A percentile compares a stretch with the other conserved stretches of the same genome.
Evolutionary conservation across 2,113 vertebrate genomes (phyloP).

Genomic region (Crotalus helleri): DNA sequence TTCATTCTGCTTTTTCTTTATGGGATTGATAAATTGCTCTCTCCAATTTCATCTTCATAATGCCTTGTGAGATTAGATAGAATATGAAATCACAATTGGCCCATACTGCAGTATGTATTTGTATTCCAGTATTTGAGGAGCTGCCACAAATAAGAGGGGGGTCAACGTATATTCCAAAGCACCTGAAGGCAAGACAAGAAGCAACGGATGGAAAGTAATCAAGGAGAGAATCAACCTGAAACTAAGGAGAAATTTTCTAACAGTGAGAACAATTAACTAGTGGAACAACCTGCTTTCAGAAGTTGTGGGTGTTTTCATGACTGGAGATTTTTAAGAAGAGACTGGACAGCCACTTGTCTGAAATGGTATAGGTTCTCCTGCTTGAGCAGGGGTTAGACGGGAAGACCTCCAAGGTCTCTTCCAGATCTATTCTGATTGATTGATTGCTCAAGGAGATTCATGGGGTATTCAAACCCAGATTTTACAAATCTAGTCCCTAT

Average conservation of each 20-base stretch:
- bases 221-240: no score
- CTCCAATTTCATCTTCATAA: background rate
- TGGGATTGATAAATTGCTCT: background rate
- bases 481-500: background rate
- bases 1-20: background rate
- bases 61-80: background rate
- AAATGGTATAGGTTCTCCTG: background rate
- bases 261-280: no score
- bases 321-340: no score
- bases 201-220: no score
- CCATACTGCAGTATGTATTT: background rate
- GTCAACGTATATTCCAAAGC: no score
- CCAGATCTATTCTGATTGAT: background rate
- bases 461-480: background rate
- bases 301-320: no score
- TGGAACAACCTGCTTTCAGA: no score
- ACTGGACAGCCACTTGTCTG: no score
- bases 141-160: no score
- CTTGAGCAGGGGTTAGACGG: background rate
- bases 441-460: background rate
- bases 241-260: no score
- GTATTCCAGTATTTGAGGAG: no score
- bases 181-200: no score
- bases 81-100: background rate
- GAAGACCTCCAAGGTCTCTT: background rate